Conservation (phyloP, 1,140 invertebrate genomes). For the Aplysia californica region DNA sequence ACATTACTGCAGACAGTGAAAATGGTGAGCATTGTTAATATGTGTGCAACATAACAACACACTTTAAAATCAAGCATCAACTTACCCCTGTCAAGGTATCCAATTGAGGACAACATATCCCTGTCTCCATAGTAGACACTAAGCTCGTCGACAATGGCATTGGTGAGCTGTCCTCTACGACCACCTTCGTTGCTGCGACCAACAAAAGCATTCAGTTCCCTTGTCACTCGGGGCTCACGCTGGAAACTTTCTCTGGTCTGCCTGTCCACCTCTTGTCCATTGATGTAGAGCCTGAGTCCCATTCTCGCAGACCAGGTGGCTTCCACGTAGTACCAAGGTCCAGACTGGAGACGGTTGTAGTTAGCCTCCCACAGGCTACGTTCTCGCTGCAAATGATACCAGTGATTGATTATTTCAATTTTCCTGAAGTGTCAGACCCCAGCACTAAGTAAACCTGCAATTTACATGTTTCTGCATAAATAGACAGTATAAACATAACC, state of each 20-base stretch:
- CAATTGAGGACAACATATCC: slow-evolving; percentile 49
- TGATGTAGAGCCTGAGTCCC: slow-evolving; percentile 54
- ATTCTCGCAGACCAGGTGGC: slow-evolving; percentile 51
- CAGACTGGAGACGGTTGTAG: slow-evolving; percentile 38
- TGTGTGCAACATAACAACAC: too few relatives aligned
- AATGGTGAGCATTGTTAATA: too few relatives aligned
- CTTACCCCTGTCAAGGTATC: too few relatives aligned
- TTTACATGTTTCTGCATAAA: too few relatives aligned
- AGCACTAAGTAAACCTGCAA: too few relatives aligned
- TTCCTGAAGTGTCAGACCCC: too few relatives aligned
- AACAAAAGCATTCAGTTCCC: slow-evolving; percentile 49
- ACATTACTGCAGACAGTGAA: too few relatives aligned
- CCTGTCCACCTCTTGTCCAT: slow-evolving; percentile 40
- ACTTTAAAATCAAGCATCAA: too few relatives aligned
- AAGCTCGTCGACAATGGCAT: slow-evolving; percentile 55
- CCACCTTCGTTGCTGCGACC: slow-evolving; percentile 49
- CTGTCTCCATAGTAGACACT: slow-evolving; percentile 55
- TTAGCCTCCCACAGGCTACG: slow-evolving; percentile 29
- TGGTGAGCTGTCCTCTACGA: slow-evolving; percentile 37
- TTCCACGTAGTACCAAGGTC: slow-evolving; percentile 64
- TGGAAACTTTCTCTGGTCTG: slow-evolving; percentile 30
- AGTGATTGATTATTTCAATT: too few relatives aligned
- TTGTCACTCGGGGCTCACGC: not conserved
- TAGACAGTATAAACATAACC: too few relatives aligned
- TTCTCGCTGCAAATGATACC: slow-evolving; percentile 14